A percentile compares a stretch with the other conserved stretches of the same genome.
Evolutionary conservation across 35 echinoderm and acorn worm species (phyloP).

Genomic region (Apostichopus californicus): DNA sequence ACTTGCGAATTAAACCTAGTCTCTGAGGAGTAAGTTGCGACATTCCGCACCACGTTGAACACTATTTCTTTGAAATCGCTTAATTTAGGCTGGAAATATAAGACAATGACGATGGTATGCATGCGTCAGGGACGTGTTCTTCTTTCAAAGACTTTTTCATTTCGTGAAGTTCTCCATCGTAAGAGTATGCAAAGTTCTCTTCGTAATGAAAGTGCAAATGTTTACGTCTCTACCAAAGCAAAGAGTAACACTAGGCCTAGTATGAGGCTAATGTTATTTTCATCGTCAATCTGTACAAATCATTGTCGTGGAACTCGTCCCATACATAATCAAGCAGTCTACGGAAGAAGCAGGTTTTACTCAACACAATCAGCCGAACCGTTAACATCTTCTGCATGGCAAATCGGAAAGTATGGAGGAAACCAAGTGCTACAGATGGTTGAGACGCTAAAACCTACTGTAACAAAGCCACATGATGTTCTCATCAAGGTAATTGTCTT

Average conservation of each 20-base stretch:
- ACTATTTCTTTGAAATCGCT: too few relatives aligned
- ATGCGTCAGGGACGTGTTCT: neutral
- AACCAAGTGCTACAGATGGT: constrained; percentile 66
- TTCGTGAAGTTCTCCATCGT: neutral
- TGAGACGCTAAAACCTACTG: constrained; percentile 66
- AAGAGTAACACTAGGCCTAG: constrained; percentile 16
- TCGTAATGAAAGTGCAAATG: neutral
- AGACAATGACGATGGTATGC: neutral
- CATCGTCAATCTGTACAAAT: neutral
- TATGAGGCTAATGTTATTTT: neutral
- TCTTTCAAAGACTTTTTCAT: neutral
- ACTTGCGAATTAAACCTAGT: too few relatives aligned
- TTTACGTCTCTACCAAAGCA: neutral
- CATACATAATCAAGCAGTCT: neutral
- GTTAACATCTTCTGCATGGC: constrained; percentile 65
- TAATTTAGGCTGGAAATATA: too few relatives aligned
- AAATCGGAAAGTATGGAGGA: constrained; percentile 85
- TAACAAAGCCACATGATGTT: constrained; percentile 76
- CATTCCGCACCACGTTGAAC: too few relatives aligned
- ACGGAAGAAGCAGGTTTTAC: neutral
- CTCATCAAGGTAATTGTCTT: constrained; percentile 58
- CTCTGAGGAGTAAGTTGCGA: too few relatives aligned
- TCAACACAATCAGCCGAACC: neutral
- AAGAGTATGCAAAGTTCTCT: neutral
- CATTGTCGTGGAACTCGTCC: neutral